A percentile compares a stretch with the other conserved stretches of the same genome.
These are phyloP conservation scores for Caenorhabditis zanzibari DNA, from an alignment of 2,888 invertebrate genomes.

Conservation along the genomic window DNA sequence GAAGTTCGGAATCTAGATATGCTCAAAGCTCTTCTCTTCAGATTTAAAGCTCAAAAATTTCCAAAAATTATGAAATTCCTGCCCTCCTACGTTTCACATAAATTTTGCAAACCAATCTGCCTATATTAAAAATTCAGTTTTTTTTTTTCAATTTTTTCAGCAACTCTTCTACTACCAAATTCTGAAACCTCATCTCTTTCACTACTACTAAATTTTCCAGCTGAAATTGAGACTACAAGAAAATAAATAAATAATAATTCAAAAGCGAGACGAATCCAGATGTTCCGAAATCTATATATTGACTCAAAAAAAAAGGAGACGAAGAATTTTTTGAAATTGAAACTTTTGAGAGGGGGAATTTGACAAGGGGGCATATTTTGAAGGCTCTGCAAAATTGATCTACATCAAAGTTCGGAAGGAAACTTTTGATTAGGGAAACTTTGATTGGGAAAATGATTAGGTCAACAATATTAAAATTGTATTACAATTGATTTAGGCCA, in stretches of 20 bases:
- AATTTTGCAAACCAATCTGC: too few relatives aligned
- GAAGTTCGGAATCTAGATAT: too few relatives aligned
- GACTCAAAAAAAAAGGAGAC: neutral
- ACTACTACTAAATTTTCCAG: neutral
- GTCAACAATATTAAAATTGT: too few relatives aligned
- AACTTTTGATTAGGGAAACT: neutral
- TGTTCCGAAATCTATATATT: constrained; percentile 2
- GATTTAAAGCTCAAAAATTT: too few relatives aligned
- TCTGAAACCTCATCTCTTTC: neutral
- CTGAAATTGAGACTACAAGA: neutral
- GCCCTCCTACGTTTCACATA: too few relatives aligned
- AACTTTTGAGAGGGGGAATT: neutral
- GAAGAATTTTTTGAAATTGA: neutral
- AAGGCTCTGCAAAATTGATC: neutral
- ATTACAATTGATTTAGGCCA: too few relatives aligned
- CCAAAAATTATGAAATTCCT: too few relatives aligned
- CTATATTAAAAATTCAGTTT: neutral
- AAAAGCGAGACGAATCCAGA: neutral
- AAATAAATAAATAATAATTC: neutral
- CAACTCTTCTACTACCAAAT: neutral
- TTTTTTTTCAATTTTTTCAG: neutral
- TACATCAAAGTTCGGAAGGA: neutral
- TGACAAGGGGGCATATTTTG: neutral
- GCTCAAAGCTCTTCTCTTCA: too few relatives aligned
- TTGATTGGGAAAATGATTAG: too few relatives aligned